A percentile compares a stretch with the other conserved stretches of the same genome.
Conservation (phyloP, 2,797 vertebrate species). For the Phylloscopus collybita region DNA sequence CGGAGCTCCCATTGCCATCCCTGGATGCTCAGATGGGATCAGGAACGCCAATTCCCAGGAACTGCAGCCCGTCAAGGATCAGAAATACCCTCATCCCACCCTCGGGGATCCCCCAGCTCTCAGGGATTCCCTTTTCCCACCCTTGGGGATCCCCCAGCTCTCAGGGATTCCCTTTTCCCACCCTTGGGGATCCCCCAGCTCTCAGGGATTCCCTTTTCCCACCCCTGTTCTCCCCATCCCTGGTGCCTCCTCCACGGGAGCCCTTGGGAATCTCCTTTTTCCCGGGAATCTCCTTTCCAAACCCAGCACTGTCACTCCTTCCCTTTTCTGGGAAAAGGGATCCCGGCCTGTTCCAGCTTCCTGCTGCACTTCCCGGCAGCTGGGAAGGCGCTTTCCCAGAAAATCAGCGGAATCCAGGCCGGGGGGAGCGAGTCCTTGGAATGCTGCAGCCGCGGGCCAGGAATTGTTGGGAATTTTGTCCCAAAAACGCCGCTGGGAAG, state of each 20-base stretch:
- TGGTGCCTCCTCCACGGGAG: background rate
- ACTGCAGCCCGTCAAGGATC: background rate
- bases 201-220: too few relatives aligned
- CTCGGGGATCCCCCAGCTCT: too few relatives aligned
- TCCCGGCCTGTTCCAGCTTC: background rate
- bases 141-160: too few relatives aligned
- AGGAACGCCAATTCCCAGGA: too few relatives aligned
- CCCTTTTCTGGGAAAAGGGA: background rate
- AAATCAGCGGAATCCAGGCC: background rate
- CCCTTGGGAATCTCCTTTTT: background rate
- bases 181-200: too few relatives aligned
- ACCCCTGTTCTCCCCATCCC: too few relatives aligned
- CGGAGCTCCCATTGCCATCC: too few relatives aligned
- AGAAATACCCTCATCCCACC: too few relatives aligned
- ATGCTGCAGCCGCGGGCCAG: too few relatives aligned
- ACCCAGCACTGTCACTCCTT: accelerated
- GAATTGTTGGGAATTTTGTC: background rate
- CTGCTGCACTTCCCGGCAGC: background rate
- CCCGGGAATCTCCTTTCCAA: background rate
- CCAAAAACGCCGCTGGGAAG: background rate
- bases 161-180: too few relatives aligned
- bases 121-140: too few relatives aligned
- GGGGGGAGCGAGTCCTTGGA: background rate
- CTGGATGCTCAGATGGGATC: background rate
- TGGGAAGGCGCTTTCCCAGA: background rate